Evolutionary conservation across 2,888 invertebrate genomes (phyloP), one percentile per base, ranked within the genome.

Genomic region (Lordiphosa andalusiaca): DNA sequence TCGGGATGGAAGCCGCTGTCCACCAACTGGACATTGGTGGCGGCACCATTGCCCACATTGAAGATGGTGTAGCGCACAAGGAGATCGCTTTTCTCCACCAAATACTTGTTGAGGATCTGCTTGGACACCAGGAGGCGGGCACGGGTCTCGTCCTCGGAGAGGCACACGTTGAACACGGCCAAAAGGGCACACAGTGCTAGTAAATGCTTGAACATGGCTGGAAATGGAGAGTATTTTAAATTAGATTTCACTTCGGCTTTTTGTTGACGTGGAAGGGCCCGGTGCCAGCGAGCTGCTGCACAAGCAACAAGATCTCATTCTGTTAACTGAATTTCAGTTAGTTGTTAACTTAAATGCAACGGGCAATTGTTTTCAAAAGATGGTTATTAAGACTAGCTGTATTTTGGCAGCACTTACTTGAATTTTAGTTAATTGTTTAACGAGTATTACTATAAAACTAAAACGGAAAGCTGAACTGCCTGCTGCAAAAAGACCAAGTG

Each of bases 1-100:
- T 96, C 95, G 4, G 95, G 94, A 83, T 97, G 96, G 91, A 99
- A 99, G 48, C 97, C 96, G 61, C 93, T 93, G 88, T 99, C 99
- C 10, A 93, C 94, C 49, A 88, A 92, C 83, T 95, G 93, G 2
- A 99, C 96, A 88, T 95, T 94, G 36, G 96, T 93, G 30, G 30
- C 30, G 4, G 30, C 30, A 3, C 30, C 30, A 10, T 30, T 30
- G 30, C 30, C 30, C 30, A 30, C 30, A 30, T 30, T 30, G 30
- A 30, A 30, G 10, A 30, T 30, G 30, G 30, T 30, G 10, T 30
- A 30, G 9, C 30, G 30, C 30, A 30, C 30, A 9, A 30, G 9
- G 3, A 30, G 30, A 30, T 30, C 30, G 4, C 30, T 30, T 4
- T 30, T 30, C 30, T 30, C 30, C 3, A 30, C 30, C 30, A 30